Evolutionary conservation across 2,888 invertebrate genomes (phyloP), one percentile per base, ranked within the genome.

Genomic region (Prenolepis imparis): DNA sequence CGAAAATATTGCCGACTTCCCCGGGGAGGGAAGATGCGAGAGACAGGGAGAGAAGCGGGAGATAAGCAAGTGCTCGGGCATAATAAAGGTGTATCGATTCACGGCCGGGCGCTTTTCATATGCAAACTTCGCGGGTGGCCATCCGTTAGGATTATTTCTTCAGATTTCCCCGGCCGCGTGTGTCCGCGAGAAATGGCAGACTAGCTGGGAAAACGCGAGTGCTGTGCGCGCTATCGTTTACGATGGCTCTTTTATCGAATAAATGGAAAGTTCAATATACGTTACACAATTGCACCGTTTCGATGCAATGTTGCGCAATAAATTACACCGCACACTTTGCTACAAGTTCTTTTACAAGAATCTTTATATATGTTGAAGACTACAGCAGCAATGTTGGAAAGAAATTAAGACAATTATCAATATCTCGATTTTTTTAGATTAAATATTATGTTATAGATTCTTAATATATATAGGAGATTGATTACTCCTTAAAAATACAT

Each of bases 1-100:
- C 89, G 91, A 93, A 92, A 93, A 94, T 94, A 94, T 94, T 93
- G 91, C 88, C 90, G 91, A 93, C 93, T 93, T 94, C 92, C 93
- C 88, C 82, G 66, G 88, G 84, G 88, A 82, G 86, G 87, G 81
- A 87, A 84, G 64, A 77, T 84, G 85, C 87, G 52, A 52, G 52
- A 52, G 52, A n/a, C 87, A 78, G 63, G 66, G 77, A 64, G 44
- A 68, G 39, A 18, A 67, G 66, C 85, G 80, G 89, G 90, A 94
- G 94, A 94, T 94, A 94, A 94, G 93, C 91, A 92, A 93, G 92
- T 91, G 91, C 90, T 86, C 88, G 75, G 57, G 92, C 90, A 93
- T 93, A 93, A 94, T 94, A 94, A 94, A 94, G 93, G 93, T 93
- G 92, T 94, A 94, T 94, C 94, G 94, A 94, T 94, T 94, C 93